These are phyloP conservation scores for Brenthis daphne DNA, from an alignment of 2,888 invertebrate genomes.

Conservation along the genomic window DNA sequence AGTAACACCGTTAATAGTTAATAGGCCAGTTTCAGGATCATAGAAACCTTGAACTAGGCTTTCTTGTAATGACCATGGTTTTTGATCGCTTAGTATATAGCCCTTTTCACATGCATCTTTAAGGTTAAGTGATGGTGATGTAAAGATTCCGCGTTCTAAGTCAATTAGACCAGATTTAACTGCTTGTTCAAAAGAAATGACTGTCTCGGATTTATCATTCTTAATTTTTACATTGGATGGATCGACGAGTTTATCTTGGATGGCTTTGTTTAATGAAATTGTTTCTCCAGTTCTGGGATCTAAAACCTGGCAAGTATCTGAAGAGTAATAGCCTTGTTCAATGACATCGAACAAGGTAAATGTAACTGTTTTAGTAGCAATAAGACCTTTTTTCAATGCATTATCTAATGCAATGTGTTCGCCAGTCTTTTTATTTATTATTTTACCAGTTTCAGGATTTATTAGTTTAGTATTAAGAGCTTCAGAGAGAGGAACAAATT, in stretches of 20 bases:
- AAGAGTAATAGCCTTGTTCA: slow-evolving; percentile 89
- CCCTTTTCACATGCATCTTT: slow-evolving; percentile 92
- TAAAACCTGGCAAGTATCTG: slow-evolving; percentile 87
- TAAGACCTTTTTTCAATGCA: slow-evolving; percentile 86
- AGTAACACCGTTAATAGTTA: slow-evolving; percentile 85
- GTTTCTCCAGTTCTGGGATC: slow-evolving; percentile 89
- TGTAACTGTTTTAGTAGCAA: slow-evolving; percentile 87
- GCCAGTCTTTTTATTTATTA: slow-evolving; percentile 88
- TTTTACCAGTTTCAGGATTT: slow-evolving; percentile 86
- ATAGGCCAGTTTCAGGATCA: slow-evolving; percentile 87
- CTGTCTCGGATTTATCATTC: slow-evolving; percentile 85
- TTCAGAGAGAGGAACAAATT: slow-evolving; percentile 87
- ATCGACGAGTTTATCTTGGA: slow-evolving; percentile 87
- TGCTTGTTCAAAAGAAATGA: slow-evolving; percentile 87
- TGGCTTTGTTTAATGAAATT: slow-evolving; percentile 88
- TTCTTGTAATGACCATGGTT: slow-evolving; percentile 92
- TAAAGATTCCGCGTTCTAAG: slow-evolving; percentile 85
- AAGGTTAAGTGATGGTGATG: slow-evolving; percentile 86
- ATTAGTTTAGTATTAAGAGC: slow-evolving; percentile 87
- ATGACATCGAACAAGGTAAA: slow-evolving; percentile 89
- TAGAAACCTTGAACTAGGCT: slow-evolving; percentile 91
- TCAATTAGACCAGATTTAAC: slow-evolving; percentile 87
- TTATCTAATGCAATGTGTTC: slow-evolving; percentile 86
- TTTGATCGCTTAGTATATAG: slow-evolving; percentile 88
- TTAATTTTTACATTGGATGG: slow-evolving; percentile 87